These are phyloP conservation scores for Dusona sp. DNA, from an alignment of 2,888 invertebrate genomes.

Conservation along the genomic window DNA sequence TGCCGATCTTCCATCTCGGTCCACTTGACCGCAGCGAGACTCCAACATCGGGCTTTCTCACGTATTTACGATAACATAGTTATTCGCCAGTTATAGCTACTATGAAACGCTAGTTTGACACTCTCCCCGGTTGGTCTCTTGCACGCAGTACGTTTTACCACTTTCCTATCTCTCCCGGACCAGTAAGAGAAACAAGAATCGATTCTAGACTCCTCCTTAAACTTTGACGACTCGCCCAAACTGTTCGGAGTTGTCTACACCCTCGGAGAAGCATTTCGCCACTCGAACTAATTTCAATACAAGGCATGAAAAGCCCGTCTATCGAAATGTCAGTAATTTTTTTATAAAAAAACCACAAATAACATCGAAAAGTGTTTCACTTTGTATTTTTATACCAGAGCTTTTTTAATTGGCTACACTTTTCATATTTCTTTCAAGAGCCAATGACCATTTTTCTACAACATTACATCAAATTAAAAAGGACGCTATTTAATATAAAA, in stretches of 20 bases:
- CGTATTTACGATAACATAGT: slow-evolving; percentile 59
- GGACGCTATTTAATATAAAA: no score
- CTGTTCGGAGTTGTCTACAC: neutral
- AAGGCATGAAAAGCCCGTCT: neutral
- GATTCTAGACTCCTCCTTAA: slow-evolving; percentile 2
- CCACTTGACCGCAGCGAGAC: slow-evolving; percentile 39
- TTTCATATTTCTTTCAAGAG: neutral
- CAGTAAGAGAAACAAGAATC: slow-evolving; percentile 2
- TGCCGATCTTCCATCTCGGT: slow-evolving; percentile 19
- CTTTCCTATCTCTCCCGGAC: neutral
- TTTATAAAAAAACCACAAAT: neutral
- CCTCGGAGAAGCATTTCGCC: neutral
- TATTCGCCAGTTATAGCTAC: slow-evolving; percentile 40
- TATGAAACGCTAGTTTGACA: slow-evolving; percentile 25
- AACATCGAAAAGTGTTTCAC: neutral
- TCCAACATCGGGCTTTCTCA: slow-evolving; percentile 23
- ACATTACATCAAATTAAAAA: neutral
- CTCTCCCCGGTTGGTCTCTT: slow-evolving; percentile 19
- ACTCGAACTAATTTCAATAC: neutral
- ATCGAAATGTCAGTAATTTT: neutral
- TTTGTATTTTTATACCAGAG: neutral
- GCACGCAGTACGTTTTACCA: neutral
- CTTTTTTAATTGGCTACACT: neutral
- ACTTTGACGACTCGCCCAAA: slow-evolving; percentile 4
- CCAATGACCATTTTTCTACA: neutral